Evolutionary conservation across 2,113 vertebrate species (phyloP), one percentile per base, ranked within the genome.

Genomic region (Lophochroa leadbeateri): DNA sequence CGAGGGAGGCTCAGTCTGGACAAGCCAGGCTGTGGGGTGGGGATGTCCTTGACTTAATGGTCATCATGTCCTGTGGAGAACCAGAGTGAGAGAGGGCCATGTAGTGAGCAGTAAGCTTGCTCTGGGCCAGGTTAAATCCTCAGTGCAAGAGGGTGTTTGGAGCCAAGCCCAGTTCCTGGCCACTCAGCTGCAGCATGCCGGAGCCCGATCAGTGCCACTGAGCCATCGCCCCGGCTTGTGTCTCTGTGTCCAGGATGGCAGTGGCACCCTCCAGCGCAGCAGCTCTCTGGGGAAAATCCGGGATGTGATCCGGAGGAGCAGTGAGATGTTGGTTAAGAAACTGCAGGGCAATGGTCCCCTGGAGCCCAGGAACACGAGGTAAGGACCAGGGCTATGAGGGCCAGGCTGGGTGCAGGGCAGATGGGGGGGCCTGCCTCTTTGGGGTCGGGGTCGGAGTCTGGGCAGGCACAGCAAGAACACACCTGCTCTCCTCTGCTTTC

Each of bases 281-380:
- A 99, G 99, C 78, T 99, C 99, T 58, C 96, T 99, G 83, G 99
- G 99, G 55, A 99, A 98, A 96, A 98, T 99, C 90, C 97, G 99
- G 44, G 99, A 99, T 16, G 99, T 99, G 35, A 94, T 99, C 31
- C 98, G 99, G 13, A 98, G 99, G 92, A 99, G 99, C 98, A 99
- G 99, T 12, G 99, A 99, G 95, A 96, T 99, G 97, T 95, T 99
- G 96, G 99, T 99, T 95, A 99, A 99, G 98, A 99, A 99, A 79
- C 98, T 99, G 81, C 99, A 99, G 95, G 99, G 99, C 57, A 99
- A 98, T 2, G 98, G 97, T 15, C 98, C 99, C 9, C 98, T 98
- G 61, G 97, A 99, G 46, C 98, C 98, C 31, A 98, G 98, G 96
- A 99, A 96, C 87, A 96, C 96, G 81, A 99, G 96, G 99, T 99